phyloP scores from a whole-genome alignment of 1,140 invertebrate species.

The Drosophila azteca region DNA sequence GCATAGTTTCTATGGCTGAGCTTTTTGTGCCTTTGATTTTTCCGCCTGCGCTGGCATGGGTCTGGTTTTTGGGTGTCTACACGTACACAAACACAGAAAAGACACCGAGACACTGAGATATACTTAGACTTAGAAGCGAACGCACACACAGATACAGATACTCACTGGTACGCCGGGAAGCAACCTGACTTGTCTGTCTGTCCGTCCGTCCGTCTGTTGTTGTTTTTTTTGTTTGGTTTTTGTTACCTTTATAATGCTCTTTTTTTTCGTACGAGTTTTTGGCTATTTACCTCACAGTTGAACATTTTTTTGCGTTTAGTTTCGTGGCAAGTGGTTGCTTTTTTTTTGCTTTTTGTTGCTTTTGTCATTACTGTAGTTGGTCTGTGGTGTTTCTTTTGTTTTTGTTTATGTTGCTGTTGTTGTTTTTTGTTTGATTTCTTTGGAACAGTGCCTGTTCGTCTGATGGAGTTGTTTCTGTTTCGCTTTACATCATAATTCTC shows the following conservation, averaged over 20 bases:
- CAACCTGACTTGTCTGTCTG: conserved; percentile 42
- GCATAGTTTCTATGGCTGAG: conserved; percentile 7
- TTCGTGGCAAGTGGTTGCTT: conserved; percentile 20
- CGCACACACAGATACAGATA: conserved; percentile 11
- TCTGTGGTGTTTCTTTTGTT: conserved; percentile 17
- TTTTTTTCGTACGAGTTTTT: conserved; percentile 23
- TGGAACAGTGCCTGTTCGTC: conserved; percentile 25
- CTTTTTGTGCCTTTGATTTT: conserved; percentile 43
- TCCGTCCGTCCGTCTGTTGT: no score
- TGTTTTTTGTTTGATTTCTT: conserved; percentile 28
- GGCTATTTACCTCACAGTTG: conserved; percentile 48
- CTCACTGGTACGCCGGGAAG: conserved; percentile 24
- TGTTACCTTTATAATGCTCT: conserved; percentile 42
- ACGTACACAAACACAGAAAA: conserved; percentile 38
- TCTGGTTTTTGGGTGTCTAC: conserved; percentile 63
- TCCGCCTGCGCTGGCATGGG: conserved; percentile 49
- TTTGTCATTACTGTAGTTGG: conserved; percentile 46
- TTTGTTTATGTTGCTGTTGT: conserved; percentile 42
- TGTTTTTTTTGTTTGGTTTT: conserved; percentile 1
- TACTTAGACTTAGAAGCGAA: conserved; percentile 34
- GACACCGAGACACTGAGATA: background rate
- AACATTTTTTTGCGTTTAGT: conserved; percentile 42
- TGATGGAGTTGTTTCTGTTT: conserved; percentile 31
- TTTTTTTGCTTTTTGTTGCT: conserved; percentile 25
- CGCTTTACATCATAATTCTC: conserved; percentile 67